Evolutionary conservation across 30 jellyfish, hydroid and myxozoan genomes (phyloP).

Genomic region (Turritopsis dohrnii): DNA sequence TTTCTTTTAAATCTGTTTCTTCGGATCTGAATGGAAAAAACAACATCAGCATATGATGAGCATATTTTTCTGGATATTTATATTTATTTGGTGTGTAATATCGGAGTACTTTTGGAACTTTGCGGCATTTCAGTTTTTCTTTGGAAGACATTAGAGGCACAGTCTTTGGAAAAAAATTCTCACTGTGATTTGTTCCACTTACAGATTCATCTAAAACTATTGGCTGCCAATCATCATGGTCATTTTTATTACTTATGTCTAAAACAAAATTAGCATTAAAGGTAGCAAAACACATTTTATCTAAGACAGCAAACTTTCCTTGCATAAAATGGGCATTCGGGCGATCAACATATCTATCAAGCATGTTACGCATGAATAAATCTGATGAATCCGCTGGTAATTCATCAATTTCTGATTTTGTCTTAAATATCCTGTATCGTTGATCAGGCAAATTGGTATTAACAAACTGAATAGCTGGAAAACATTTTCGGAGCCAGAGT

Average conservation of each 20-base stretch:
- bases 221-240: too few relatives aligned
- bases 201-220: too few relatives aligned
- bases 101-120: too few relatives aligned
- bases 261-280: neutral
- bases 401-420: conserved; percentile 16
- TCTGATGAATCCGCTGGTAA: conserved; percentile 20
- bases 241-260: neutral
- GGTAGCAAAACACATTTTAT: conserved; percentile 1
- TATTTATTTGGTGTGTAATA: too few relatives aligned
- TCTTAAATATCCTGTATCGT: neutral
- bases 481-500: conserved; percentile 15
- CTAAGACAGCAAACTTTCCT: conserved; percentile 21
- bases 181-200: too few relatives aligned
- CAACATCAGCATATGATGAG: too few relatives aligned
- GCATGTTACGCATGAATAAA: conserved; percentile 20
- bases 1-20: too few relatives aligned
- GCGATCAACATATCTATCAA: conserved; percentile 32
- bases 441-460: conserved; percentile 26
- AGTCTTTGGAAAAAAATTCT: too few relatives aligned
- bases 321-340: neutral
- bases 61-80: too few relatives aligned
- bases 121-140: too few relatives aligned
- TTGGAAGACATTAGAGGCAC: too few relatives aligned
- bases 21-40: too few relatives aligned
- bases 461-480: conserved; percentile 21